Percentiles rank a stretch among this genome's conserved stretches.
phyloP scores from a whole-genome alignment of 2,888 invertebrate genomes.

The Podotricha telesiphe region DNA sequence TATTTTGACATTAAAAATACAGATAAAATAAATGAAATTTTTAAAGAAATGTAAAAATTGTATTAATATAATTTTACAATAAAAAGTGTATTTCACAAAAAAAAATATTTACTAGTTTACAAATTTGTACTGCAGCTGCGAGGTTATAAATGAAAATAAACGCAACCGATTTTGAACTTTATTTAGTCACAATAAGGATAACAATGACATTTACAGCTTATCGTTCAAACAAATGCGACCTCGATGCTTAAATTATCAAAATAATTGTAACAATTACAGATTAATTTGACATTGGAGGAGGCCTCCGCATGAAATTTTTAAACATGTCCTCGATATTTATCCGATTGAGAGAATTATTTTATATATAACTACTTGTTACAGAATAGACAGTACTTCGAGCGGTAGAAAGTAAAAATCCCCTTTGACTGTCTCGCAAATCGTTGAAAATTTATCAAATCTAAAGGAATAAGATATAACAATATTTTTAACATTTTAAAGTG shows the following conservation, averaged over 20 bases:
- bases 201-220: slow-evolving; percentile 2
- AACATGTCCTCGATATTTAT: slow-evolving; percentile 44
- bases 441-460: too few species aligned
- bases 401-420: too few species aligned
- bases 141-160: neutral
- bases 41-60: too few species aligned
- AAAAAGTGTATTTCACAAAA: neutral
- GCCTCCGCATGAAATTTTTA: slow-evolving; percentile 57
- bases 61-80: too few species aligned
- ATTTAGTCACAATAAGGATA: neutral
- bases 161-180: slow-evolving; percentile 4
- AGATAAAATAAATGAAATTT: too few species aligned
- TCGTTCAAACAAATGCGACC: slow-evolving; percentile 38
- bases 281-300: slow-evolving; percentile 55
- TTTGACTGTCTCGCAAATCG: too few species aligned
- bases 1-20: too few species aligned
- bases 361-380: neutral
- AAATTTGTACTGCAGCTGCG: slow-evolving; percentile 10
- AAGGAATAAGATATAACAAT: too few species aligned
- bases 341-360: neutral
- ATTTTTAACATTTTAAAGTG: too few species aligned
- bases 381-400: too few species aligned
- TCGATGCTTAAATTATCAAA: slow-evolving; percentile 47
- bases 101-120: neutral
- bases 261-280: slow-evolving; percentile 47